phyloP scores from a whole-genome alignment of 64 coral and sea anemone species.

The Montipora capricornis region DNA sequence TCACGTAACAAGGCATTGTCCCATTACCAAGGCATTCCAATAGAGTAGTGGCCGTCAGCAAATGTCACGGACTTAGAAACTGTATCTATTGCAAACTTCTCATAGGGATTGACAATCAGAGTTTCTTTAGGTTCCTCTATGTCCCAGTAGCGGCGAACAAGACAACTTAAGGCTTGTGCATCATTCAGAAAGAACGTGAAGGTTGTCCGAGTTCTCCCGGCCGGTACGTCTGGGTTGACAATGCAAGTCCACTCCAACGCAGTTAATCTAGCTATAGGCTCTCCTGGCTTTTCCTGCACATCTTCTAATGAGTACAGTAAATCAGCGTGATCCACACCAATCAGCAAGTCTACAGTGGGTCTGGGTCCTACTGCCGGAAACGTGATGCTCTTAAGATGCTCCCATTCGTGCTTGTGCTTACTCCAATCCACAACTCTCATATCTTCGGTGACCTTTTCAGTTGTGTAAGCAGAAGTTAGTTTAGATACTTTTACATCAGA shows the following conservation, averaged over 20 bases:
- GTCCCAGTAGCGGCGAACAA: constrained; percentile 69
- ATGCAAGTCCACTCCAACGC: constrained; percentile 68
- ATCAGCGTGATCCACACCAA: constrained; percentile 61
- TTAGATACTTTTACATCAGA: too few species aligned
- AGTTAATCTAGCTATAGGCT: constrained; percentile 63
- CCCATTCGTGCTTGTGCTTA: background rate
- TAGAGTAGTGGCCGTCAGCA: background rate
- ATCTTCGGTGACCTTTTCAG: background rate
- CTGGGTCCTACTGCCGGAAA: constrained; percentile 31
- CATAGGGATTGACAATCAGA: constrained; percentile 53
- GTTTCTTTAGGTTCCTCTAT: constrained; percentile 44
- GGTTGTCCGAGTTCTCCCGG: background rate
- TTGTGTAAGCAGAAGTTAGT: too few species aligned
- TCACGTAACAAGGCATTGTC: background rate
- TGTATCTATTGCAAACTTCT: constrained; percentile 38
- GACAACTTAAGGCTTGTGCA: background rate
- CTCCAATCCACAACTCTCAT: background rate
- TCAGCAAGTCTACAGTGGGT: constrained; percentile 55
- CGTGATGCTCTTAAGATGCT: background rate
- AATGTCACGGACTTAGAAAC: constrained; percentile 8
- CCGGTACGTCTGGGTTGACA: background rate
- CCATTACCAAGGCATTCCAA: background rate
- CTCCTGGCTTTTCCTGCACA: constrained; percentile 43
- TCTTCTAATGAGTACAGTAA: constrained; percentile 45
- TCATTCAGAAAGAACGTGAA: constrained; percentile 35